Evolutionary conservation across 2,888 invertebrate species (phyloP).

Genomic region (Limnephilus lunatus): DNA sequence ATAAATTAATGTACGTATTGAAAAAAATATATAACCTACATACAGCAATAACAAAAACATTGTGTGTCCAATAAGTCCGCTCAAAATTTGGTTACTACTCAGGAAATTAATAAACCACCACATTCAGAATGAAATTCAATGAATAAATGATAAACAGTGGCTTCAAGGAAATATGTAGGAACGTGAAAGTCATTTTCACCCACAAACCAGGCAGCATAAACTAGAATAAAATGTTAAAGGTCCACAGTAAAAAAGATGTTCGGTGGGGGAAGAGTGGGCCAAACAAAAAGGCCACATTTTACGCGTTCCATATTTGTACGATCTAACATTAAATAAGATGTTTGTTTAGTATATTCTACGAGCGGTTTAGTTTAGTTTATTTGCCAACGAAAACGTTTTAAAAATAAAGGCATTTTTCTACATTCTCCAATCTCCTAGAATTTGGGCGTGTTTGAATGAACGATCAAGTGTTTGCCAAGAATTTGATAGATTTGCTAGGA

Average conservation of each 20-base stretch:
- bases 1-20: neutral
- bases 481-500: constrained; percentile 2
- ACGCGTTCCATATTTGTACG: neutral
- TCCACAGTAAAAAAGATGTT: neutral
- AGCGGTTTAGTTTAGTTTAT: neutral
- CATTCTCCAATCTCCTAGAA: neutral
- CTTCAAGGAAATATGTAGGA: neutral
- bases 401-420: neutral
- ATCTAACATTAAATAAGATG: neutral
- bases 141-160: neutral
- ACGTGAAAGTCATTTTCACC: neutral
- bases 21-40: neutral
- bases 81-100: neutral
- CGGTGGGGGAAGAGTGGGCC: neutral
- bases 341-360: neutral
- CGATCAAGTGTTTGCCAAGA: neutral
- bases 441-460: neutral
- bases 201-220: neutral
- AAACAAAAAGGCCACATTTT: neutral
- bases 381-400: neutral
- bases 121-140: neutral
- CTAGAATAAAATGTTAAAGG: constrained; percentile 2
- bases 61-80: neutral
- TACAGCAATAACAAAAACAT: neutral
- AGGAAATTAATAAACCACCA: neutral